phyloP scores from a whole-genome alignment of 2,113 vertebrate species.

The Puffinus mauretanicus region DNA sequence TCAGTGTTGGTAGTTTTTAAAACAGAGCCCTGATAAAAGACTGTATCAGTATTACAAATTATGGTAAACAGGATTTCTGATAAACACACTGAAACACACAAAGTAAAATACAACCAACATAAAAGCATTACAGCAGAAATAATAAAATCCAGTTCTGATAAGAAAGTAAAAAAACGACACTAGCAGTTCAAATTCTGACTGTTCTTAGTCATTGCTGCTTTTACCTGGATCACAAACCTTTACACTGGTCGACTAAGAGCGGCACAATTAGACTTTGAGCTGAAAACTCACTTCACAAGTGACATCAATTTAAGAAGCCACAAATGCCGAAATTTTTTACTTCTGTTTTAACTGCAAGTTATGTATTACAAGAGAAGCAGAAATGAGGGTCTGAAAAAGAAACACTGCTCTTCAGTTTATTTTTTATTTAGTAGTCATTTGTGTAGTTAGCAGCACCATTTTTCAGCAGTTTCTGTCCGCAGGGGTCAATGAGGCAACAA shows the following conservation, averaged over 20 bases:
- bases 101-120: background rate
- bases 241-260: background rate
- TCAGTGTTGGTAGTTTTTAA: background rate
- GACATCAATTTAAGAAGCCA: background rate
- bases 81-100: background rate
- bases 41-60: background rate
- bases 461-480: background rate
- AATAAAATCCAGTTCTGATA: background rate
- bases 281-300: background rate
- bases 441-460: background rate
- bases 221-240: background rate
- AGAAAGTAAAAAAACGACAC: background rate
- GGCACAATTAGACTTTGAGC: background rate
- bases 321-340: background rate
- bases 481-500: background rate
- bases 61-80: background rate
- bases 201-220: background rate
- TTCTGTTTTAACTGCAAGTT: background rate
- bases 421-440: background rate
- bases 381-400: background rate
- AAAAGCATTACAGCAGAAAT: background rate
- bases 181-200: background rate
- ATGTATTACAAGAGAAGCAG: background rate
- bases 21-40: background rate
- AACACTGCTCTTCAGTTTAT: background rate